Conservation (phyloP, 2,113 vertebrate genomes). For the Noctilio leporinus region DNA sequence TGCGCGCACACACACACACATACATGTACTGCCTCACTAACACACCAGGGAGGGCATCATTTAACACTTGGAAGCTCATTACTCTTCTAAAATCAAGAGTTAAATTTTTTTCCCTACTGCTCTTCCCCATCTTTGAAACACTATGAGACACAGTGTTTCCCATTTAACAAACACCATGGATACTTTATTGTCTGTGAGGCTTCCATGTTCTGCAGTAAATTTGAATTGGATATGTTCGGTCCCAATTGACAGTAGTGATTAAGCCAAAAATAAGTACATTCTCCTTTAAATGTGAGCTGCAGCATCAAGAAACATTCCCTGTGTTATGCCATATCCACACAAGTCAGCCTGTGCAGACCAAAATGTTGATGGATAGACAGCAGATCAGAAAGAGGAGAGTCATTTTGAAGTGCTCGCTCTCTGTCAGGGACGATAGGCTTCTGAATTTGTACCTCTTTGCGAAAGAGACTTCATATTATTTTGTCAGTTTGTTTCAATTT, state of each 20-base stretch:
- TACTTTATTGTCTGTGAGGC: conserved; percentile 76
- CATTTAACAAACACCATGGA: conserved; percentile 62
- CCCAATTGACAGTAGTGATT: conserved; percentile 76
- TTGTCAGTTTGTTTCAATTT: conserved; percentile 82
- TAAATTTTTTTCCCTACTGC: conserved; percentile 58
- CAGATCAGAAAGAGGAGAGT: conserved; percentile 77
- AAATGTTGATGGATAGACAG: conserved; percentile 79
- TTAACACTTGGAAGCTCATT: conserved; percentile 62
- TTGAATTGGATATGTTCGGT: conserved; percentile 78
- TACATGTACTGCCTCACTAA: background rate
- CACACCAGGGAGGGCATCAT: background rate
- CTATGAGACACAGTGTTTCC: conserved; percentile 74
- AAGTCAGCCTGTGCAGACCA: conserved; percentile 72
- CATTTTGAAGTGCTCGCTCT: conserved; percentile 76
- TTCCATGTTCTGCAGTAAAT: conserved; percentile 77
- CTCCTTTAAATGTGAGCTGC: conserved; percentile 78
- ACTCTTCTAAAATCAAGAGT: conserved; percentile 64
- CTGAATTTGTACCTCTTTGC: conserved; percentile 77
- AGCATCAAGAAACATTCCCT: conserved; percentile 63
- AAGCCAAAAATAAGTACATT: conserved; percentile 78
- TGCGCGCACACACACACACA: background rate
- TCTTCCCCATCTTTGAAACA: conserved; percentile 71
- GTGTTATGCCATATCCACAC: conserved; percentile 69
- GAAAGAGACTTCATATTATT: conserved; percentile 77
- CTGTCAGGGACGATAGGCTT: conserved; percentile 74